Base-by-base conservation (phyloP, 1,140 invertebrate species). In the Monomorium pharaonis region DNA sequence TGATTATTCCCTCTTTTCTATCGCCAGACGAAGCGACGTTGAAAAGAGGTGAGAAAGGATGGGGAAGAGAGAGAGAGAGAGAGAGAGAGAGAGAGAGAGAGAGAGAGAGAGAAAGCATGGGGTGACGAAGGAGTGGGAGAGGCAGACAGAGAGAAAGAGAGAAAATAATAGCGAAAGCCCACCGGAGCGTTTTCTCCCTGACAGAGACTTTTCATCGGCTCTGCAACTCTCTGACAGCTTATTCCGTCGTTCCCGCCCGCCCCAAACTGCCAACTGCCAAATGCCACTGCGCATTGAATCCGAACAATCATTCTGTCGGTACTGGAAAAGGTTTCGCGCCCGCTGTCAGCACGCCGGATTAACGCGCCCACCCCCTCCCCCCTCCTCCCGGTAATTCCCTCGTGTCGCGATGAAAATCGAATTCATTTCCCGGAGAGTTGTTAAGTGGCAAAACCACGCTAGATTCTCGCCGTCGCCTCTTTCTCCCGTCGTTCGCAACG, bases 271-370 rank as follows among this genome's bases (percentile, higher is more conserved):
- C 89, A 89, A 86, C 88, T 87, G 89, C 89, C 92, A 90, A 93
- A 92, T 92, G 92, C 91, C 92, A 92, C 91, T 90, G 92, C 87
- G 91, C 90, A 92, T 93, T 93, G 90, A 94, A 94, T 94, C 87
- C 91, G 85, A 94, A 94, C 93, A 92, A 94, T 94, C 93, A 93
- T 93, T 92, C 88, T 87, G 91, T 88, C 91, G 88, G 87, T 89
- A 92, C 91, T 92, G 93, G 91, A 93, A 94, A 93, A 92, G 88
- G 90, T 78, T 72, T 60, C 84, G 88, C 30, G 74, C 63, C 63
- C 27, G 74, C 88, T 87, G 76, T 86, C 86, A 86, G 86, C 88
- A 92, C 91, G 88, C 86, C 90, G 92, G 93, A 93, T 94, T 94
- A 94, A 90, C 89, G 88, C 88, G 88, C 77, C 74, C 85, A 77